Evolutionary conservation across 2,797 vertebrate species (phyloP), one percentile per base, ranked within the genome.

Genomic region (Octomys mimax): DNA sequence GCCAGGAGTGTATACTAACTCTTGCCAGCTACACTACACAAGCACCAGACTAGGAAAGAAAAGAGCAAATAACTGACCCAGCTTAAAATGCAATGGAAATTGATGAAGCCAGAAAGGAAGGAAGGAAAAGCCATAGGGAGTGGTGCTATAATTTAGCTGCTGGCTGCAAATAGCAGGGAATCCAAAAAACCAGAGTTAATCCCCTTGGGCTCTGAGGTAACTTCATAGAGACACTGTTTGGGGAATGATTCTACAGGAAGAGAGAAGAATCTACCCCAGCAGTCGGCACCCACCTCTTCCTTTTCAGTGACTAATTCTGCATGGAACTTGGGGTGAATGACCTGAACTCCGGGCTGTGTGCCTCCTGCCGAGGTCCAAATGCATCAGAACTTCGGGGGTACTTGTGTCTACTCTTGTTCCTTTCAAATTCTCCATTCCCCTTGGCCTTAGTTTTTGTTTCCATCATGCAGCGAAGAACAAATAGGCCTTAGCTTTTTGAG

Each of bases 41-140:
- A 90, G 95, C 61, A 85, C 22, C 24, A 73, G 90, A 73, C 91
- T 89, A 93, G 64, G 93, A 96, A 92, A 88, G 62, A 73, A 90
- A 92, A 92, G 70, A 64, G 82, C n/a, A 87, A 95, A 92, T 92
- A 96, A 95, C 22, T 95, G 82, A 92, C 36, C 59, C 36, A 13
- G 3, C 31, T 73, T 70, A 92, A 96, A 96, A 94, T 21, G 22
- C 22, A 89, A 94, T 42, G 80, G 49, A 79, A 95, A 85, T 62
- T 71, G 46, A 95, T 87, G 73, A 86, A 87, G 62, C 52, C 71
- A 57, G 83, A 82, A 92, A 86, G 24, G 70, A 73, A 88, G 70
- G 62, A 71, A 68, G 5, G 54, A 89, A 49, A 91, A 93, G 14
- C 71, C 42, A 52, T 42, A 36, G 5, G 33, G 75, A 49, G 9